Percentiles rank a stretch among this genome's conserved stretches.
Evolutionary conservation across 1,140 invertebrate species (phyloP).

Genomic region (Drosophila prosaltans): DNA sequence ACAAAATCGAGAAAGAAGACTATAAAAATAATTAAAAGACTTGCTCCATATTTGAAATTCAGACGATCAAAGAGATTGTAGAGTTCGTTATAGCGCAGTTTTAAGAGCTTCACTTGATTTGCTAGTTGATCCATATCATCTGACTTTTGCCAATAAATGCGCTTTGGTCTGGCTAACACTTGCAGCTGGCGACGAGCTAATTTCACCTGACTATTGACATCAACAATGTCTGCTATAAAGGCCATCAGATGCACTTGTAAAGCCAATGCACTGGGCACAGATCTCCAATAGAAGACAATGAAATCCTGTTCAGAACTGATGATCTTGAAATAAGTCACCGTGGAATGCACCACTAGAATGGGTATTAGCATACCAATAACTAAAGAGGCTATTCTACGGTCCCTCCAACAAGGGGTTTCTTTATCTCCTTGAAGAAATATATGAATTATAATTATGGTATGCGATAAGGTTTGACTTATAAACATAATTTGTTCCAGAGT

Average conservation of each 20-base stretch:
- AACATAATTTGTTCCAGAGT: constrained; percentile 32
- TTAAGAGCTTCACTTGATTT: constrained; percentile 27
- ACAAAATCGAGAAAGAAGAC: constrained; percentile 56
- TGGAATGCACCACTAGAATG: background rate
- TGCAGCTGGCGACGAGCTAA: constrained; percentile 26
- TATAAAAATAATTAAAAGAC: constrained; percentile 58
- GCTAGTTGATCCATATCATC: background rate
- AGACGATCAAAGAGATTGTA: constrained; percentile 31
- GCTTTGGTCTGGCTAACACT: constrained; percentile 25
- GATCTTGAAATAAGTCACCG: background rate
- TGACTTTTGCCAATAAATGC: constrained; percentile 12
- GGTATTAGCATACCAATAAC: constrained; percentile 30
- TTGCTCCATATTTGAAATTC: constrained; percentile 52
- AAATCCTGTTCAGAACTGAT: background rate
- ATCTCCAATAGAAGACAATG: constrained; percentile 32
- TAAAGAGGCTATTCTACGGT: constrained; percentile 13
- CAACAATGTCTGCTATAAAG: constrained; percentile 51
- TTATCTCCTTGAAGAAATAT: constrained; percentile 33
- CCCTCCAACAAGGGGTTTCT: background rate
- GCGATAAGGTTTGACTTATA: constrained; percentile 24
- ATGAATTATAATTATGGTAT: constrained; percentile 40
- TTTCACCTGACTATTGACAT: constrained; percentile 32
- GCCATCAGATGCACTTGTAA: constrained; percentile 55
- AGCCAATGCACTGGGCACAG: constrained; percentile 32
- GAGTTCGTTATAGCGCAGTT: constrained; percentile 46